Conservation (phyloP, 2,113 vertebrate genomes). For the Nansenia antarctica region DNA sequence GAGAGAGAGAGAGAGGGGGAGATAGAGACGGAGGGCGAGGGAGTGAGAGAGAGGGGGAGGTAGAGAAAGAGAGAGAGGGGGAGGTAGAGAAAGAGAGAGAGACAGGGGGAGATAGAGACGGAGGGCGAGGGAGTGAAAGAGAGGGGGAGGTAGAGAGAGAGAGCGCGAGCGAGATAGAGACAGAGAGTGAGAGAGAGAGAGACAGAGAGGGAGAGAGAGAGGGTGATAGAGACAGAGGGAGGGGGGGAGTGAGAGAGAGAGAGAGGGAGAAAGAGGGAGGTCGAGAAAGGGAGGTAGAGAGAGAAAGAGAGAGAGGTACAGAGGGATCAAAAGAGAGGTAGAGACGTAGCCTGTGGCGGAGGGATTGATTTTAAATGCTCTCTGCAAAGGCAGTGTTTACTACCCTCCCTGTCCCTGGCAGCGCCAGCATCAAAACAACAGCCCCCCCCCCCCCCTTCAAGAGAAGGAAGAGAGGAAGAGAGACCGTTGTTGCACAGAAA, state of each 20-base stretch:
- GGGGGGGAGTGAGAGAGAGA: not conserved
- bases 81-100: conserved; percentile 9
- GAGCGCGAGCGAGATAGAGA: not conserved
- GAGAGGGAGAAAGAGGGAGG: not conserved
- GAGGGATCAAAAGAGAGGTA: too few relatives aligned
- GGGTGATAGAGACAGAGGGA: not conserved
- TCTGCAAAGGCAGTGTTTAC: conserved; percentile 71
- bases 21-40: not conserved
- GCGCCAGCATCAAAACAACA: conserved; percentile 67
- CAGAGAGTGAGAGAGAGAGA: not conserved
- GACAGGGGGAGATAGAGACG: conserved; percentile 2
- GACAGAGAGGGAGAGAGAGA: conserved; percentile 2
- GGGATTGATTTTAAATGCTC: conserved; percentile 79
- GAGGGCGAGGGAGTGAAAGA: not conserved
- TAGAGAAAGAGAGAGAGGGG: not conserved
- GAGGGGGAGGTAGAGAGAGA: not conserved
- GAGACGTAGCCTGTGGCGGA: conserved; percentile 67
- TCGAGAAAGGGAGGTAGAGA: not conserved
- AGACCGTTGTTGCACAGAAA: not conserved
- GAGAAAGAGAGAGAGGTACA: not conserved
- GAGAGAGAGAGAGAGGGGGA: not conserved
- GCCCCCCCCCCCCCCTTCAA: conserved; percentile 13
- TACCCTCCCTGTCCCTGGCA: conserved; percentile 69
- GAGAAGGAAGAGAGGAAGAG: conserved; percentile 11
- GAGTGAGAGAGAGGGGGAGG: not conserved